phyloP scores from a whole-genome alignment of 2,888 invertebrate species.

The Enoplolaimus lenunculus region DNA sequence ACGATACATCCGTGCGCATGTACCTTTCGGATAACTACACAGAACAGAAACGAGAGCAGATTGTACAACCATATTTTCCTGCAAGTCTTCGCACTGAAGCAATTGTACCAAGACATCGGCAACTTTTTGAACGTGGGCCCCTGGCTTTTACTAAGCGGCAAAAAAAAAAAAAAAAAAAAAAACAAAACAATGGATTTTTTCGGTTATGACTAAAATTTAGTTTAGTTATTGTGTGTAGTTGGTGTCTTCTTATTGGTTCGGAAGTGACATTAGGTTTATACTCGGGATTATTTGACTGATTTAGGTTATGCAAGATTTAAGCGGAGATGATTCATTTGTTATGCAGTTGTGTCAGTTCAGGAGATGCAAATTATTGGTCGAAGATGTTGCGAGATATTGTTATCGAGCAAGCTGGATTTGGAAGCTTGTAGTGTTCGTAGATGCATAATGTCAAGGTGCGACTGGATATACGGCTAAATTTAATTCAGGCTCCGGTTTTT shows the following conservation, averaged over 20 bases:
- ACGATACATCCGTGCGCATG: no score
- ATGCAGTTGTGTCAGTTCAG: conserved; percentile 71
- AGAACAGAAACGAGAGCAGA: conserved; percentile 64
- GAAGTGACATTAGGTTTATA: no score
- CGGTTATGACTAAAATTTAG: no score
- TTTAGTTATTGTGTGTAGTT: no score
- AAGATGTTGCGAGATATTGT: conserved; percentile 72
- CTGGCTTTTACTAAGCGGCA: conserved; percentile 59
- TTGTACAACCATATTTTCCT: conserved; percentile 68
- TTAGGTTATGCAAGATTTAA: conserved; percentile 54
- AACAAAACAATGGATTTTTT: no score
- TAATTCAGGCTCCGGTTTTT: background rate
- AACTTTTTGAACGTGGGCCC: conserved; percentile 66
- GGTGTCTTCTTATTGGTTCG: no score
- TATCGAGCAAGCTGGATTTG: conserved; percentile 68
- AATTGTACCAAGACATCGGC: conserved; percentile 82
- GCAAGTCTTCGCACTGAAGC: conserved; percentile 66
- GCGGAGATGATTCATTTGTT: conserved; percentile 73
- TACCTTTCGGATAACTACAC: conserved; percentile 41
- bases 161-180: no score
- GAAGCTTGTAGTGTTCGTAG: conserved; percentile 41
- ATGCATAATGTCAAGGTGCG: no score
- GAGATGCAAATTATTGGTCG: conserved; percentile 68
- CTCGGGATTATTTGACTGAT: conserved; percentile 21
- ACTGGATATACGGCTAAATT: background rate